Evolutionary conservation across 2,113 vertebrate species (phyloP), one percentile per base, ranked within the genome.

Genomic region (Lepus timidus): DNA sequence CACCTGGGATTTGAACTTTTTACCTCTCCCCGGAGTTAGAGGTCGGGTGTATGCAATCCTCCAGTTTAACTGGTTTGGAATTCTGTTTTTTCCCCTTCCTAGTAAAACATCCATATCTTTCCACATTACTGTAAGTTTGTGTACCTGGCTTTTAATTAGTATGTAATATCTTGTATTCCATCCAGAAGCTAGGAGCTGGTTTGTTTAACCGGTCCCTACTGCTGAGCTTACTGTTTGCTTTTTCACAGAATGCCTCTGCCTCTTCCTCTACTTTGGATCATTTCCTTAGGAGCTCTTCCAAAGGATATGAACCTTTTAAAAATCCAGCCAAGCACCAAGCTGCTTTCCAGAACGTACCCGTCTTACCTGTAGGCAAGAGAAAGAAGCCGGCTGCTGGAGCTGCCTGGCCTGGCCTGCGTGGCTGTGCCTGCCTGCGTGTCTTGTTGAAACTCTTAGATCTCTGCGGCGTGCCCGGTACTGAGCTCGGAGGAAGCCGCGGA

Each of bases 231-330:
- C 89, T 22, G 80, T 92, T 89, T 82, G 29, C 10, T 62, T 81
- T 93, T 71, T 76, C 70, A 19, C 22, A 67, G 65, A n/a, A 71
- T 4, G 58, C 27, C 3, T 25, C 0, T 16, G 76, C 44, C 29
- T 84, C 73, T 85, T 61, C 49, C 90, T 51, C 22, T 14, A 51
- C n/a, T 80, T 85, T 25, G 49, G 9, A 51, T 49, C 70, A 22
- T 71, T 95, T 88, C 44, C 36, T 89, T 91, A 65, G 75, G 85
- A 85, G 71, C 6, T 78, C 58, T 74, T 87, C 70, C 62, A 85
- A 71, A 79, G 62, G 52, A 71, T 25, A 17, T 3, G 23, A 62
- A 83, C 39, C 64, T 84, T 65, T 61, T 19, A 9, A 85, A 80
- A 78, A 16, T 65, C 81, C 25, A 20, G 44, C 64, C 70, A 52